Conservation (phyloP, 2,113 vertebrate species). For the Oreamnos americanus region DNA sequence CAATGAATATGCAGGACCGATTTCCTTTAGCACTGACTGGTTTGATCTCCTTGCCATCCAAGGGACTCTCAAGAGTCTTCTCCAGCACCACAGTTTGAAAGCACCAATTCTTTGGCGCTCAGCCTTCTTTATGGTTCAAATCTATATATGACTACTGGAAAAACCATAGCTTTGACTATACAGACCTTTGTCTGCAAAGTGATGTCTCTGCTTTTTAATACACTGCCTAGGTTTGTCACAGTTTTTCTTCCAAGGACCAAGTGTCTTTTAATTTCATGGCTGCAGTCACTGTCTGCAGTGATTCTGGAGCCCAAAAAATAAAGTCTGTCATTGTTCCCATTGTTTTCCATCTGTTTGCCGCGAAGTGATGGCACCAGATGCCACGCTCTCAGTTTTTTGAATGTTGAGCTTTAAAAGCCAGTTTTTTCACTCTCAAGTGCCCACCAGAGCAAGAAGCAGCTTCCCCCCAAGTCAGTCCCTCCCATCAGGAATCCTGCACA, state of each 20-base stretch:
- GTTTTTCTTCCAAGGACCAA: neutral
- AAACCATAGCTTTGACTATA: neutral
- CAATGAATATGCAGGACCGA: neutral
- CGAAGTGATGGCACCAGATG: neutral
- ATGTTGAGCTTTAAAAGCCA: neutral
- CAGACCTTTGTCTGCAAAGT: neutral
- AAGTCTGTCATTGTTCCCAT: neutral
- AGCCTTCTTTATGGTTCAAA: neutral
- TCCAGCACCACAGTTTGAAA: neutral
- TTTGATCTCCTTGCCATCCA: neutral
- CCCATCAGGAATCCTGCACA: neutral
- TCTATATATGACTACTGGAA: neutral
- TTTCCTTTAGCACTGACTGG: neutral
- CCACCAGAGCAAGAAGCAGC: neutral
- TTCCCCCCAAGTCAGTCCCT: neutral
- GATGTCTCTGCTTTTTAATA: neutral
- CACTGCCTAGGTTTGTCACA: neutral
- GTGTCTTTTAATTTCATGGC: neutral
- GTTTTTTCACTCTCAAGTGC: neutral
- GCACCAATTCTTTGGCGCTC: neutral
- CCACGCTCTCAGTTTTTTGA: neutral
- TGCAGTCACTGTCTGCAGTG: neutral
- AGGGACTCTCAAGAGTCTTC: neutral
- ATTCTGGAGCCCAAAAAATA: neutral
- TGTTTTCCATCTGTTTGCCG: neutral